Conservation (phyloP, 1,140 invertebrate genomes). For the Macrobrachium nipponense region DNA sequence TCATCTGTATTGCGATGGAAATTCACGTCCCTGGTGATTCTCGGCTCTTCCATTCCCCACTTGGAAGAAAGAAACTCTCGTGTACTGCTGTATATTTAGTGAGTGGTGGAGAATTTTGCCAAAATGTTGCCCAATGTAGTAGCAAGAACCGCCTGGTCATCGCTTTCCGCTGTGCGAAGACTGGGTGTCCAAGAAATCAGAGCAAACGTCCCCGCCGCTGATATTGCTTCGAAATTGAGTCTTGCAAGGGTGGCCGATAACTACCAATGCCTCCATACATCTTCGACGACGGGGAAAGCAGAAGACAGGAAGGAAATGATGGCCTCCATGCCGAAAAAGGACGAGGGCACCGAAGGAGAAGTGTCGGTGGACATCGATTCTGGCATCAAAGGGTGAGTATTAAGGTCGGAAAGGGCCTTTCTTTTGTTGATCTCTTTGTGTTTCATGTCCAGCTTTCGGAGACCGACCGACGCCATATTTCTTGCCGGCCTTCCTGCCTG, state of each 20-base stretch:
- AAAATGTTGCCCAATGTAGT: slow-evolving; percentile 39
- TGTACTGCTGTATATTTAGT: slow-evolving; percentile 39
- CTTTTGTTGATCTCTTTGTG: neutral
- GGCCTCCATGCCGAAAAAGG: slow-evolving; percentile 72
- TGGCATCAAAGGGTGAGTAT: slow-evolving; percentile 66
- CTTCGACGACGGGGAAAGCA: slow-evolving; percentile 66
- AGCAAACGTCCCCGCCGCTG: neutral
- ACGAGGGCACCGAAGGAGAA: slow-evolving; percentile 80
- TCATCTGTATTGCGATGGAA: slow-evolving; percentile 13
- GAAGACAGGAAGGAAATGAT: slow-evolving; percentile 74
- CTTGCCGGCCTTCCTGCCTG: too few species aligned
- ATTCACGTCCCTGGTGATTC: slow-evolving; percentile 14
- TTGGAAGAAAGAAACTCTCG: slow-evolving; percentile 48
- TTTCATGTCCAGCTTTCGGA: neutral
- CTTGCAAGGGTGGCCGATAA: slow-evolving; percentile 2
- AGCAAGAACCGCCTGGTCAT: slow-evolving; percentile 35
- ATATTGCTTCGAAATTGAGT: slow-evolving; percentile 39
- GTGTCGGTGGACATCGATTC: slow-evolving; percentile 74
- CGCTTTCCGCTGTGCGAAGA: neutral
- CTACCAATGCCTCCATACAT: slow-evolving; percentile 9
- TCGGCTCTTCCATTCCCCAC: slow-evolving; percentile 7
- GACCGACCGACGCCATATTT: too few species aligned
- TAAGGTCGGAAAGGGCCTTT: neutral
- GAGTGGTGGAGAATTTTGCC: slow-evolving; percentile 9
- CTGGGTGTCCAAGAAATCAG: neutral